Evolutionary conservation across 2,797 vertebrate genomes (phyloP).

Genomic region (Fundulus diaphanus): DNA sequence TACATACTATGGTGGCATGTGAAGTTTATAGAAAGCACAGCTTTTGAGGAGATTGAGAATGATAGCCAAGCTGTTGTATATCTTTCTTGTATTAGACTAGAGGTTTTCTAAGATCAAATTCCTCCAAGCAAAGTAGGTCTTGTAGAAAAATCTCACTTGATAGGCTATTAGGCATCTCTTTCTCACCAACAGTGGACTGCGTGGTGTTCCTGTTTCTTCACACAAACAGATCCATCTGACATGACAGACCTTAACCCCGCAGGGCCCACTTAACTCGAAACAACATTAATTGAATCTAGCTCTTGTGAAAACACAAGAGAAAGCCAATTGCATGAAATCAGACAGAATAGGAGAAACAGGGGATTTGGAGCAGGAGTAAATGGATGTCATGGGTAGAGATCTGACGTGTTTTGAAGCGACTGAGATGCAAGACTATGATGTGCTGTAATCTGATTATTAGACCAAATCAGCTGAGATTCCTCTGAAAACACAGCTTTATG

Average conservation of each 20-base stretch:
- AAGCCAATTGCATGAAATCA: constrained; percentile 48
- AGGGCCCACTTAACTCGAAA: constrained; percentile 78
- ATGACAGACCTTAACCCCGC: constrained; percentile 79
- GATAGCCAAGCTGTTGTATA: constrained; percentile 35
- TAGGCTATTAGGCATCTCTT: constrained; percentile 55
- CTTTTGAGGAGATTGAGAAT: constrained; percentile 20
- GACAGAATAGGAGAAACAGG: constrained; percentile 36
- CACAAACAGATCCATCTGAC: constrained; percentile 77
- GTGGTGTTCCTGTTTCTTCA: constrained; percentile 54
- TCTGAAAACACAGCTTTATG: constrained; percentile 55
- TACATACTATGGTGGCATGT: constrained; percentile 6
- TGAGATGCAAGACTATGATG: constrained; percentile 52
- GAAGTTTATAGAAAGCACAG: background rate
- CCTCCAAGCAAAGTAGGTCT: constrained; percentile 41
- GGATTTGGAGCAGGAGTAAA: constrained; percentile 65
- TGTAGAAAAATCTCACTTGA: constrained; percentile 61
- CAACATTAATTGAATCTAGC: constrained; percentile 75
- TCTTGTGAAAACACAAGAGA: constrained; percentile 57
- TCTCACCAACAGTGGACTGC: constrained; percentile 49
- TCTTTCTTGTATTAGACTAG: constrained; percentile 41
- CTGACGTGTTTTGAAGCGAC: constrained; percentile 61
- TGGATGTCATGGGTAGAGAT: constrained; percentile 39
- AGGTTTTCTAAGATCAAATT: constrained; percentile 55
- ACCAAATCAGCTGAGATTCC: constrained; percentile 56
- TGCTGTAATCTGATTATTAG: constrained; percentile 65